A percentile compares a stretch with the other conserved stretches of the same genome.
Conservation (phyloP, 2,113 vertebrate genomes). For the Rhea pennata region DNA sequence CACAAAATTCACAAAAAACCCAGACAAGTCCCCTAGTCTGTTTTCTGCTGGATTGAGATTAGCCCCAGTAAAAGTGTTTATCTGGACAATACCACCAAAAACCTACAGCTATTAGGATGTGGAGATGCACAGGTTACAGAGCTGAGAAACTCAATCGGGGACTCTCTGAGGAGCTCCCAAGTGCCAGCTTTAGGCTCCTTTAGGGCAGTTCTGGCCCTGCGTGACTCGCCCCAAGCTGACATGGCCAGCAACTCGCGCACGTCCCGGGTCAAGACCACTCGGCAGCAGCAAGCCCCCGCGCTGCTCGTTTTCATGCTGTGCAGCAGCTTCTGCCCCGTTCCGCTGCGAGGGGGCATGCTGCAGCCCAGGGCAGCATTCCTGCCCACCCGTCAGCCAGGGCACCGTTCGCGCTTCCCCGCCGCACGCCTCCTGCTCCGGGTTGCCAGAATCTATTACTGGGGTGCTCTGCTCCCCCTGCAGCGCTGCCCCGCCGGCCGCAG, state of each 20-base stretch:
- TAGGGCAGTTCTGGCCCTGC: not conserved
- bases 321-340: accelerated
- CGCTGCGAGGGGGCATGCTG: not conserved
- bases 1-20: accelerated
- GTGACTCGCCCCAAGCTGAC: accelerated
- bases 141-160: accelerated
- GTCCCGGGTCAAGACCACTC: accelerated
- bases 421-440: not conserved
- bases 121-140: not conserved
- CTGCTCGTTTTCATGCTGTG: accelerated
- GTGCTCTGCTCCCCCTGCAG: accelerated
- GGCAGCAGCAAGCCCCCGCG: too few relatives aligned
- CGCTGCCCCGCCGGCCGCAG: accelerated
- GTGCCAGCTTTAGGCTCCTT: accelerated
- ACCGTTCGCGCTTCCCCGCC: accelerated
- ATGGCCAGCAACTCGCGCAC: not conserved
- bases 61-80: accelerated
- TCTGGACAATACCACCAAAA: not conserved
- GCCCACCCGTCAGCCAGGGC: not conserved
- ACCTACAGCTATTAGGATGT: accelerated
- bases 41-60: accelerated
- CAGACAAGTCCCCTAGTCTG: not conserved
- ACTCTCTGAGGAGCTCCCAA: accelerated
- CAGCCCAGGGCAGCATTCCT: not conserved
- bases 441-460: accelerated